Evolutionary conservation across 1,140 invertebrate genomes (phyloP), one percentile per base, ranked within the genome.

Genomic region (Lethrus apterus): DNA sequence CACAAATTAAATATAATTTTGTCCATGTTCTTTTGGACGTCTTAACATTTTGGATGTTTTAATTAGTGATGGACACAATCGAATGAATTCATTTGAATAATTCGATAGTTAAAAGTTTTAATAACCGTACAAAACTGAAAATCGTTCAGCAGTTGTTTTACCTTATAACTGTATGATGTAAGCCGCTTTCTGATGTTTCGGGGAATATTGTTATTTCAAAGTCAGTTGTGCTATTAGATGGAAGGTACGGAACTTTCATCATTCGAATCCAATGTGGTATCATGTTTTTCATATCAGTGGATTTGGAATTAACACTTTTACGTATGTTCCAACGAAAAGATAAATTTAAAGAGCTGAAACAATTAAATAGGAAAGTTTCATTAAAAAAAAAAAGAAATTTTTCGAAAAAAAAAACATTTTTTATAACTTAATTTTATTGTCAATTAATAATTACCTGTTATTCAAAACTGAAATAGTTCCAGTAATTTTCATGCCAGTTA

Each of bases 161-260:
- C 57, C 45, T 47, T 20, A 58, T 38, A 5, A 44, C 36, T 10
- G 34, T 44, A 11, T 50, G 51, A 33, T 53, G 48, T 20, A 54
- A 51, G 17, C 54, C 56, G 15, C 4, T 26, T 10, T 0, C 13
- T 7, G 31, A 18, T 14, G 32, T 21, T 18, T 40, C 15, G 8
- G 26, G 31, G 30, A 23, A 9, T 9, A 51, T 19, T 26, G 32
- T 11, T 8, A 55, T 48, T 4, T 43, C 32, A 41, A 55, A 45
- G 30, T 55, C 50, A 11, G 20, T 38, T 14, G 23, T 41, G 15
- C 45, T 53, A 19, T 51, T 43, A 10, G 52, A 45, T 15, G 44
- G 21, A 10, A 55, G 13, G 8, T 10, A 10, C 3, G 19, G 2
- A 1, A 23, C 3, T 13, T 40, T 43, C 7, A 33, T 13, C 8